Evolutionary conservation across 2,888 invertebrate species (phyloP), one percentile per base, ranked within the genome.

Genomic region (Dilophus febrilis): DNA sequence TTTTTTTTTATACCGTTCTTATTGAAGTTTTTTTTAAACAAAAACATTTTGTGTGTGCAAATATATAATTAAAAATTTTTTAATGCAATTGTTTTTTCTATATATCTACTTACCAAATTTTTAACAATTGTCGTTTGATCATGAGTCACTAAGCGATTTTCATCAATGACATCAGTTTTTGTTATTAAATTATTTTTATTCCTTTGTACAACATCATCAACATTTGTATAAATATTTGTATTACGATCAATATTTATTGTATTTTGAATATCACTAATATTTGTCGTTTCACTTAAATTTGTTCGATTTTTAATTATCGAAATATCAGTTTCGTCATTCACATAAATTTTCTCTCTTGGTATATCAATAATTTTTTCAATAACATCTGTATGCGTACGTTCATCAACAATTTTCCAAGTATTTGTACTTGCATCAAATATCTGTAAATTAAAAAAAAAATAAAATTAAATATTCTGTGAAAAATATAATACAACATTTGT

Each of bases 181-280:
- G 65, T 22, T n/a, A n/a, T n/a, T n/a, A n/a, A n/a, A n/a, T n/a
- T n/a, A n/a, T n/a, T n/a, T n/a, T n/a, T n/a, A n/a, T n/a, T n/a
- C n/a, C n/a, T 64, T 50, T 56, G 66, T 49, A 70, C 67, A 40
- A 70, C 68, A 53, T 60, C 65, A 53, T 66, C 66, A 55, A 64
- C 64, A 54, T 66, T 64, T 49, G 56, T 57, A 61, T 57, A 52
- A 61, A 61, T 54, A 40, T 40, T 36, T 22, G 38, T 36, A 4
- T 38, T 38, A 33, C 42, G 36, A 18, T 37, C 33, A 18, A 38
- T 39, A 35, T 37, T 42, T 8, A 30, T 39, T 36, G 31, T 39
- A 4, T 40, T 40, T 29, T 40, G 37, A 19, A 41, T 40, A 38
- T 44, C 38, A 5, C 38, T 42, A 18, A 44, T 40, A 33, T 44